Evolutionary conservation across 2,888 invertebrate genomes (phyloP).

Genomic region (Melanargia galathea): DNA sequence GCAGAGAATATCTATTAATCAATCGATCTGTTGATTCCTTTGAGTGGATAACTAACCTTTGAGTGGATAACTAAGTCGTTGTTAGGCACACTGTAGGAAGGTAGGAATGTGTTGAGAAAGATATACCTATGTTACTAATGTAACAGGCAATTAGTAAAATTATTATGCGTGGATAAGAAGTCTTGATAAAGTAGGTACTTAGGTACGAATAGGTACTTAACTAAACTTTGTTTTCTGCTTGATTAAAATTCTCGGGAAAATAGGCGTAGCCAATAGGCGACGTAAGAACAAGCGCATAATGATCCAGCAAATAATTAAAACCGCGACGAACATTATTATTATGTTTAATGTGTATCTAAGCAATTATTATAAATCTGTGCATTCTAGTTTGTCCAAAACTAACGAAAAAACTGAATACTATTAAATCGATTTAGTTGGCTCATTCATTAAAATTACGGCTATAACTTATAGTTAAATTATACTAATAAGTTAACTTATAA

Average conservation of each 20-base stretch:
- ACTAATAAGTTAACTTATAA: no score
- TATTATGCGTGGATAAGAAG: neutral
- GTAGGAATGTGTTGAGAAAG: no score
- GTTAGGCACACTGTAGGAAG: neutral
- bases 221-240: slow-evolving; percentile 10
- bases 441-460: no score
- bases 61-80: neutral
- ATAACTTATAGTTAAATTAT: no score
- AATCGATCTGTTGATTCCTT: neutral
- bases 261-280: slow-evolving; percentile 12
- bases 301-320: neutral
- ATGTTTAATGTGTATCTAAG: no score
- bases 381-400: no score
- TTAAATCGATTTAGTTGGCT: no score
- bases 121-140: neutral
- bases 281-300: slow-evolving; percentile 1
- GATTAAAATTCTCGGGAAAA: neutral
- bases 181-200: neutral
- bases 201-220: neutral
- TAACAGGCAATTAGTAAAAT: neutral
- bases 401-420: no score
- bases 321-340: neutral
- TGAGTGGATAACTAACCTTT: neutral
- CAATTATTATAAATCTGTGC: no score
- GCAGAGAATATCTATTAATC: neutral